Base-by-base conservation (phyloP, 2,113 vertebrate genomes). In the Tychaedon coryphoeus region DNA sequence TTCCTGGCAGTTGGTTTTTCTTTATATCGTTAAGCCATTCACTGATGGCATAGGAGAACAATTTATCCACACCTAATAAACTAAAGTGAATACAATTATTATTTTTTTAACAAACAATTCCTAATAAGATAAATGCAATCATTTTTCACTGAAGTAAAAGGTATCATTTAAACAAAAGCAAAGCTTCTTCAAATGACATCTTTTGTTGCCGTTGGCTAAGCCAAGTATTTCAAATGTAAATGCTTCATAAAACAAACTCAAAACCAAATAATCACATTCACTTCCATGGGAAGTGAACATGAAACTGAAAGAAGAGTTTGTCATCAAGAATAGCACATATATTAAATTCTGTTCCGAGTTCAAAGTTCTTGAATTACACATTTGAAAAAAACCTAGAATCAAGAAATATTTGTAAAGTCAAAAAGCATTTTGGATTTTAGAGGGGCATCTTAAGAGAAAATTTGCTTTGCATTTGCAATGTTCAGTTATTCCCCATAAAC, bases 21-120 rank as follows among this genome's bases (percentile, higher is more conserved):
- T 98, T 99, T 91, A 99, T 99, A 97, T 99, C 99, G 61, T 98
- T 99, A 29, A 99, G 97, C 99, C 99, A 99, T 75, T 99, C 99
- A 12, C 98, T 98, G 91, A 99, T 98, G 51, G 99, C 99, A 94
- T 99, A 99, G 20, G 99, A 99, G 94, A 99, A 98, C 19, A 99
- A 97, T 56, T 99, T 99, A 97, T 99, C 99, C 92, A 99, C 98
- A 91, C 99, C 99, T 96, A 99, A 97, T 90, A 99, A 98, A 88
- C 99, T 99, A 64, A 82, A 98, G 38, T 69, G 79, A 78, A 95
- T 53, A 91, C 26, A 73, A 50, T 51, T n/a, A 83, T 95, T 77
- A 4, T 26, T 76, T 14, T 29, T 29, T 15, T 4, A 29, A 65
- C 8, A 89, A 62, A 64, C 48, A 79, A 74, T 22, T 85, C 14